These are phyloP conservation scores for Fissipunctia ypsillon DNA, from an alignment of 2,888 invertebrate genomes.

Conservation along the genomic window DNA sequence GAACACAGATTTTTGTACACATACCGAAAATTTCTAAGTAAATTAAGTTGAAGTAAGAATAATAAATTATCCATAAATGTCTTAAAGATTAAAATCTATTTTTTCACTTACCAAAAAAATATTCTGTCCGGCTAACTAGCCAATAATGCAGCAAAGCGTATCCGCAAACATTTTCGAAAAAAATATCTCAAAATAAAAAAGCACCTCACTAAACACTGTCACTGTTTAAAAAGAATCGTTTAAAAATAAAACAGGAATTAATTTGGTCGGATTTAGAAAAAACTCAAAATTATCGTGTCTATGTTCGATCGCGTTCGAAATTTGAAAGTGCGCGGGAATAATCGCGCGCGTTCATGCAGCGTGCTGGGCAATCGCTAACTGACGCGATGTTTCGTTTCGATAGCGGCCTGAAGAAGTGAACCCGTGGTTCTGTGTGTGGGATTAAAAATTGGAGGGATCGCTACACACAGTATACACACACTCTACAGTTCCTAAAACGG, in stretches of 20 bases:
- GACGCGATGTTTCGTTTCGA: conserved; percentile 59
- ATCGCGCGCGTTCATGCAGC: conserved; percentile 73
- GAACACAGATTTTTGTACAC: too few species aligned
- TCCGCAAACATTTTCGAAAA: conserved; percentile 62
- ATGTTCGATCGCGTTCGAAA: conserved; percentile 76
- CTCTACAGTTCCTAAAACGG: conserved; percentile 58
- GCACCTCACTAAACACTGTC: conserved; percentile 67
- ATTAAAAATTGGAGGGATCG: conserved; percentile 74
- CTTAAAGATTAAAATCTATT: not conserved
- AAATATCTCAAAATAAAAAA: conserved; percentile 47
- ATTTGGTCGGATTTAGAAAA: conserved; percentile 50
- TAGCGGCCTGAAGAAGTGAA: conserved; percentile 53
- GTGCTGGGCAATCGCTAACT: conserved; percentile 77
- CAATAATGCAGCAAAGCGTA: conserved; percentile 59
- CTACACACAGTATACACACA: conserved; percentile 65
- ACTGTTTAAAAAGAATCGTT: conserved; percentile 52
- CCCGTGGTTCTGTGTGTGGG: conserved; percentile 59
- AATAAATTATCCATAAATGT: not conserved
- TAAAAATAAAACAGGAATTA: conserved; percentile 39
- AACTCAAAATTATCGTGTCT: conserved; percentile 68
- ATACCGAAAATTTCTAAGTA: conserved; percentile 11
- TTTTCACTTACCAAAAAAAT: conserved; percentile 63
- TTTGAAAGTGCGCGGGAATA: conserved; percentile 71
- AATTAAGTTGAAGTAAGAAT: not conserved
- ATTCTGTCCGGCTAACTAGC: conserved; percentile 53